A percentile compares a stretch with the other conserved stretches of the same genome.
These are phyloP conservation scores for Notiomystis cincta DNA, from an alignment of 2,113 vertebrate genomes.

Conservation along the genomic window DNA sequence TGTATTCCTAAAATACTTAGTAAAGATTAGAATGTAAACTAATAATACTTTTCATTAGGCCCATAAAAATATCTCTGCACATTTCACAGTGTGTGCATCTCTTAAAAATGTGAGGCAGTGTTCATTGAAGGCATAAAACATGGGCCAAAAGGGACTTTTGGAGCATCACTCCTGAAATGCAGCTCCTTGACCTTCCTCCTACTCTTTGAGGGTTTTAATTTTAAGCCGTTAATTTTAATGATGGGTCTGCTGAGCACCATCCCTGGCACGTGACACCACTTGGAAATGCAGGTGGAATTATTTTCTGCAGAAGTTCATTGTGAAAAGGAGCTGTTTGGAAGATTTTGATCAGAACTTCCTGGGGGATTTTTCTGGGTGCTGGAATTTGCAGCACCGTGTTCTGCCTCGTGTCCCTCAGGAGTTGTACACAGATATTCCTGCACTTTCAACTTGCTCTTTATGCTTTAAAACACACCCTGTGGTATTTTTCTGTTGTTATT, in stretches of 20 bases:
- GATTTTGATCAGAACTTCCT: neutral
- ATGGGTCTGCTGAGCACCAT: neutral
- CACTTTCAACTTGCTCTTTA: neutral
- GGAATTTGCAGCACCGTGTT: neutral
- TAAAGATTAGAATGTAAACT: conserved; percentile 21
- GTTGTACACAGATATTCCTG: neutral
- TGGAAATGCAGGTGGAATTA: no score
- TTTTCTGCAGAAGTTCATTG: neutral
- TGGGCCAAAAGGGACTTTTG: neutral
- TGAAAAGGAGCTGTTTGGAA: neutral
- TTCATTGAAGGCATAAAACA: neutral
- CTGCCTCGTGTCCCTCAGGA: neutral
- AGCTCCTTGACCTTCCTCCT: neutral
- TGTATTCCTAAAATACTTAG: conserved; percentile 34
- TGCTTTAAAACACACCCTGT: neutral
- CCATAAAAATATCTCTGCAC: neutral
- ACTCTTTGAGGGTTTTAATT: neutral
- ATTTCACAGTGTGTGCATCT: neutral
- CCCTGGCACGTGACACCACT: neutral
- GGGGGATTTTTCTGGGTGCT: neutral
- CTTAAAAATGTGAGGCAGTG: neutral
- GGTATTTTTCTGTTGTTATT: neutral
- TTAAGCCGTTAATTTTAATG: neutral
- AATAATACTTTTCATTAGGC: conserved; percentile 3
- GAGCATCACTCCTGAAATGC: neutral